These are phyloP conservation scores for Hirtodrosophila cameraria DNA, from an alignment of 2,888 invertebrate species.

Conservation along the genomic window DNA sequence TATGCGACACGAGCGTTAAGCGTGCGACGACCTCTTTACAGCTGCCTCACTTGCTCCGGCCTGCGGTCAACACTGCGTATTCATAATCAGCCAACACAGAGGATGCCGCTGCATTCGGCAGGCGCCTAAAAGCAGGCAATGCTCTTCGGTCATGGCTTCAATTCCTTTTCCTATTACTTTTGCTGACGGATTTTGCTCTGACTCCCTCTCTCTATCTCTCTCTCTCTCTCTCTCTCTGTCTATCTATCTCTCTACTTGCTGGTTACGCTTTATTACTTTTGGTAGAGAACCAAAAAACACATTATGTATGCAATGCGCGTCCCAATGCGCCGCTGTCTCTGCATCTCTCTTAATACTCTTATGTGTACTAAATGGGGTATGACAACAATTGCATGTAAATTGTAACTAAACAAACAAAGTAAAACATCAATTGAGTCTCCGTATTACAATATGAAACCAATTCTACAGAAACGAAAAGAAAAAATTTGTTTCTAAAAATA, in stretches of 20 bases:
- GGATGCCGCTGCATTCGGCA: conserved; percentile 18
- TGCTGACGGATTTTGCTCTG: conserved; percentile 73
- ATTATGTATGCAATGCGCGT: conserved; percentile 71
- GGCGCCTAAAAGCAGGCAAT: conserved; percentile 36
- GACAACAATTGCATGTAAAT: too few relatives aligned
- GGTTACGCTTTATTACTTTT: conserved; percentile 74
- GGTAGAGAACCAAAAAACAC: conserved; percentile 36
- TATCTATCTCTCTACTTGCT: conserved; percentile 2
- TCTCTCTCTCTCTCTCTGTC: neutral
- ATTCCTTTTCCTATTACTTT: conserved; percentile 60
- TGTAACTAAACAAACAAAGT: too few relatives aligned
- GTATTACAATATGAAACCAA: too few relatives aligned
- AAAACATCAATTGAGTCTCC: too few relatives aligned
- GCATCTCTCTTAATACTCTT: conserved; percentile 5
- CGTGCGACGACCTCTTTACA: conserved; percentile 60
- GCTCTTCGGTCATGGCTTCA: conserved; percentile 40
- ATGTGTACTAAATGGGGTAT: neutral
- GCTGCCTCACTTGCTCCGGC: conserved; percentile 32
- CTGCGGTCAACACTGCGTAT: conserved; percentile 69
- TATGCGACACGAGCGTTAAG: conserved; percentile 62
- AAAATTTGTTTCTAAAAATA: too few relatives aligned
- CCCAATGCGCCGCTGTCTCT: conserved; percentile 35
- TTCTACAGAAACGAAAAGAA: too few relatives aligned
- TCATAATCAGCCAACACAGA: conserved; percentile 61
- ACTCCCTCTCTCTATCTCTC: conserved; percentile 12